Percentiles rank a stretch among this genome's conserved stretches.
phyloP scores from a whole-genome alignment of 1,140 invertebrate genomes.

The Agrilus planipennis region DNA sequence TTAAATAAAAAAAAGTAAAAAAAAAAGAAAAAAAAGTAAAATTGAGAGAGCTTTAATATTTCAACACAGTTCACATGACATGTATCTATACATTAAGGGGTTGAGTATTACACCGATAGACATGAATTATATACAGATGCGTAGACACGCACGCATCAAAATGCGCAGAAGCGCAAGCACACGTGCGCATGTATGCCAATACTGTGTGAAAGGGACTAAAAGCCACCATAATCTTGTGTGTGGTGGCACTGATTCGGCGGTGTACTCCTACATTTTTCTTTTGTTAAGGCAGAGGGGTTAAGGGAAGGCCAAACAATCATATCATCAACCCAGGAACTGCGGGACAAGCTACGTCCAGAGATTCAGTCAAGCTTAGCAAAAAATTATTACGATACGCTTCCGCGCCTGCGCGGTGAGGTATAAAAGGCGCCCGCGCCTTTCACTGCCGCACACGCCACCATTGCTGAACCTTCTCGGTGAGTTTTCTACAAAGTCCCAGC shows the following conservation, averaged over 20 bases:
- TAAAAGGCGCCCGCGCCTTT: conserved; percentile 26
- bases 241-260: conserved; percentile 13
- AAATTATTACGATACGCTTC: conserved; percentile 22
- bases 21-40: conserved; percentile 17
- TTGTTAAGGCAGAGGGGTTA: conserved; percentile 26
- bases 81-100: conserved; percentile 35
- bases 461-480: conserved; percentile 71
- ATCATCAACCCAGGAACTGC: conserved; percentile 21
- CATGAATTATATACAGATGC: conserved; percentile 34
- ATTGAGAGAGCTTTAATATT: conserved; percentile 36
- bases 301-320: conserved; percentile 18
- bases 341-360: conserved; percentile 16
- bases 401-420: conserved; percentile 27
- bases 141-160: too few species aligned
- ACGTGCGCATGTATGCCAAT: conserved; percentile 31
- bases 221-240: too few species aligned
- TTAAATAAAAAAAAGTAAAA: neutral
- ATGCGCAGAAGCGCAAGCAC: too few species aligned
- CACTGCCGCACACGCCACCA: conserved; percentile 63
- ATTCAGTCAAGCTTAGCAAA: conserved; percentile 30
- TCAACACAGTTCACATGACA: conserved; percentile 36
- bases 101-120: conserved; percentile 36
- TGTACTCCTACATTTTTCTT: conserved; percentile 24
- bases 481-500: conserved; percentile 70
- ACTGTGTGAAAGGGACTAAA: conserved; percentile 19